Base-by-base conservation (phyloP, 1,140 invertebrate species). In the Drosophila rhopaloa region DNA sequence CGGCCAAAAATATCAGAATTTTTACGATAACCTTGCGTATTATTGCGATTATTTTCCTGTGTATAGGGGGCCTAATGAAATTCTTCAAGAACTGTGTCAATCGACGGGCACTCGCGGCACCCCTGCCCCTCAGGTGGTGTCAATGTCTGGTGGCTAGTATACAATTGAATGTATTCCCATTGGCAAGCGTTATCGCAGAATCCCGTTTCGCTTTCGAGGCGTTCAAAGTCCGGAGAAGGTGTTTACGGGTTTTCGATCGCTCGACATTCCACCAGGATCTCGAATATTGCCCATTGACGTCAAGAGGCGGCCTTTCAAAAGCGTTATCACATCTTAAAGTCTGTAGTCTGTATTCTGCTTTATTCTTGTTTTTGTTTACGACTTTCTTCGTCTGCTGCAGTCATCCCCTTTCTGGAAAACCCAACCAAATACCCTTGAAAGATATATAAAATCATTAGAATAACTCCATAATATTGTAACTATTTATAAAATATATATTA, bases 221-320 rank as follows among this genome's bases (percentile, higher is more conserved):
- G 72, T 67, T n/a, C 73, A 76, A 76, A 76, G 73, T 76, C 73
- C 73, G 43, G 19, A 46, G 74, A 67, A 76, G 73, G 73, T 76
- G 73, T 76, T 76, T 76, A 76, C 73, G 66, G 66, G 35, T 55
- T 54, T 54, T 41, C 27, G 59, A 75, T 63, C 51, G 50, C 38
- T 59, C 47, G 56, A 63, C 54, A 60, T 72, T 67, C 62, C 61
- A 76, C 54, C 73, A 76, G 73, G 73, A 76, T 76, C 74, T 76
- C 41, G 53, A 63, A 51, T 37, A 54, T 40, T 32, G 55, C 40
- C 67, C 55, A 73, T 76, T 76, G 73, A 76, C 73, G 73, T 76
- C 73, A 76, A 67, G 19, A 10, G 29, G 66, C 14, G 50, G 62
- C 48, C 66, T 67, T 54, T 47, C 10, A 35, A 19, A 29, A 24